Evolutionary conservation across 2,888 invertebrate genomes (phyloP).

Genomic region (Alsophila aescularia): DNA sequence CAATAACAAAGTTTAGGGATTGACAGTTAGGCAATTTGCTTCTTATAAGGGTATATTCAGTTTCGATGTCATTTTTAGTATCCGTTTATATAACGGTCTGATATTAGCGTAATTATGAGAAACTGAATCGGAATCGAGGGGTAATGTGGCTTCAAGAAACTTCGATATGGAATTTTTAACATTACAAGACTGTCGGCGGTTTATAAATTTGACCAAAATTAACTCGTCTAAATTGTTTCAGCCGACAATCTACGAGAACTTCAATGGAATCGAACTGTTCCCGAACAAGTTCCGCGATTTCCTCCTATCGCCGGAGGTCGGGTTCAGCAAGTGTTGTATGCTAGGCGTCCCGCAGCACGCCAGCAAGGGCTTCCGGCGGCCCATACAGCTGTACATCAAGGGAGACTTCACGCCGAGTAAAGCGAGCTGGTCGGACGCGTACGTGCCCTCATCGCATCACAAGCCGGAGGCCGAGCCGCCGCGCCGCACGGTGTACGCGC

Average conservation of each 20-base stretch:
- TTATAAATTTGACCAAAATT: no score
- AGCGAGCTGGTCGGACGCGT: slow-evolving; percentile 86
- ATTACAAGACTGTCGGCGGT: no score
- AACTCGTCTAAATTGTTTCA: slow-evolving; percentile 67
- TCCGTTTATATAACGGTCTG: no score
- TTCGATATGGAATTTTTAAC: no score
- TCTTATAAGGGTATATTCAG: no score
- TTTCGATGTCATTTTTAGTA: no score
- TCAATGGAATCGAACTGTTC: slow-evolving; percentile 92
- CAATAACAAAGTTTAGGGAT: no score
- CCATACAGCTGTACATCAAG: slow-evolving; percentile 88
- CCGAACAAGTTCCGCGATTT: slow-evolving; percentile 98
- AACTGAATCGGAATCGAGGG: no score
- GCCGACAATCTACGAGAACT: slow-evolving; percentile 94
- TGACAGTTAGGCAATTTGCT: no score
- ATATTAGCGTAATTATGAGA: no score
- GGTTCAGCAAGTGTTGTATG: slow-evolving; percentile 95
- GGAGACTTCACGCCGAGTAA: slow-evolving; percentile 87
- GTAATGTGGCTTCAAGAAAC: no score
- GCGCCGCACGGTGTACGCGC: slow-evolving; percentile 79
- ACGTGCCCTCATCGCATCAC: slow-evolving; percentile 87
- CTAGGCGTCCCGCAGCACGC: slow-evolving; percentile 92
- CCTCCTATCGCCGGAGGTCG: slow-evolving; percentile 94
- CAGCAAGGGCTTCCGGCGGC: slow-evolving; percentile 94
- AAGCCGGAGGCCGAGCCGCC: slow-evolving; percentile 83